These are phyloP conservation scores for Sebastes matsubarae DNA, from an alignment of 2,797 vertebrate species.

Conservation along the genomic window DNA sequence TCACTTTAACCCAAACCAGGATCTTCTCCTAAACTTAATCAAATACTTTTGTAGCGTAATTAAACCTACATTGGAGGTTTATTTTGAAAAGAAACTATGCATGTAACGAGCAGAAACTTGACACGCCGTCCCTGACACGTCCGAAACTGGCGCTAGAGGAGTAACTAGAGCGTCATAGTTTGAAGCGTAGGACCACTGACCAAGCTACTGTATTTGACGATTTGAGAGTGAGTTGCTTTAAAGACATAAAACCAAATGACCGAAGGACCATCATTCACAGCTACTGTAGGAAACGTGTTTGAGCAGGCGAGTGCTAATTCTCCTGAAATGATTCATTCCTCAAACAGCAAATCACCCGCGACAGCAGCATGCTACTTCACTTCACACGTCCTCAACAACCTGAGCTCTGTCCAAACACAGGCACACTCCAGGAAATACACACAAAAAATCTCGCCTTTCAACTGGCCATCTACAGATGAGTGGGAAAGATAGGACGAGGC, in stretches of 20 bases:
- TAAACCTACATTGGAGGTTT: background rate
- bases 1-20: no score
- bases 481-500: background rate
- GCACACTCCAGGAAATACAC: background rate
- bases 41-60: rapidly evolving
- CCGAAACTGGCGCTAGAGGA: no score
- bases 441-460: background rate
- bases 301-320: background rate
- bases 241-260: background rate
- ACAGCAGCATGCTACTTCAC: background rate
- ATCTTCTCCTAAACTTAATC: no score
- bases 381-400: background rate
- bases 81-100: background rate
- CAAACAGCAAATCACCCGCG: background rate
- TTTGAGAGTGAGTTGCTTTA: no score
- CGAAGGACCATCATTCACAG: background rate
- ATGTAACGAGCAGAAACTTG: no score
- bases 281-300: background rate
- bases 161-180: no score
- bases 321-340: background rate
- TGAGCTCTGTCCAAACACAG: background rate
- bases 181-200: no score
- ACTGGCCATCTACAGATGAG: background rate
- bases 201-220: no score
- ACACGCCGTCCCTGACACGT: no score